These are phyloP conservation scores for Cerceris ruficornis DNA, from an alignment of 2,888 invertebrate genomes.

Conservation along the genomic window DNA sequence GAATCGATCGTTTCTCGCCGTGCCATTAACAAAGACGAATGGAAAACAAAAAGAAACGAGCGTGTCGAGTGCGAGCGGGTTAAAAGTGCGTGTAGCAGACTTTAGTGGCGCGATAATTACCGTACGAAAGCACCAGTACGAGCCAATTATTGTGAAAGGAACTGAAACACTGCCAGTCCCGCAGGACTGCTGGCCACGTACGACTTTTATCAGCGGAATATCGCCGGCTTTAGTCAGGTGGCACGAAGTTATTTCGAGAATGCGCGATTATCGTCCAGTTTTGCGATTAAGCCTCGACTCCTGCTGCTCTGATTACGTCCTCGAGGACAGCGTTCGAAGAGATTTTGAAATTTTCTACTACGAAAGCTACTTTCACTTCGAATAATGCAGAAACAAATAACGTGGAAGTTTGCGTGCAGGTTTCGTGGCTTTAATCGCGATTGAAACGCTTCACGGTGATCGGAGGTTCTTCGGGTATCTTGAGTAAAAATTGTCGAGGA, in stretches of 20 bases:
- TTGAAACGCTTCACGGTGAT: too few relatives aligned
- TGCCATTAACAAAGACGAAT: neutral
- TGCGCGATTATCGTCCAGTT: constrained; percentile 3
- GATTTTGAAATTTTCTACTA: too few relatives aligned
- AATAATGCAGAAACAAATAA: too few relatives aligned
- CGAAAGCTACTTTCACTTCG: too few relatives aligned
- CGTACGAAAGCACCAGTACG: constrained; percentile 58
- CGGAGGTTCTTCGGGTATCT: neutral
- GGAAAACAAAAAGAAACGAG: neutral
- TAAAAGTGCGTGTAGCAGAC: constrained; percentile 50
- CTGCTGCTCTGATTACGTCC: constrained; percentile 9
- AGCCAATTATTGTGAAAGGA: constrained; percentile 70
- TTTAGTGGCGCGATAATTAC: constrained; percentile 65
- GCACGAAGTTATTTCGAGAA: constrained; percentile 29
- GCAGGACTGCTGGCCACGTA: constrained; percentile 14
- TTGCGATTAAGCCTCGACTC: constrained; percentile 11
- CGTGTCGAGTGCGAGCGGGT: constrained; percentile 16
- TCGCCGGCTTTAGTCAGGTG: constrained; percentile 29
- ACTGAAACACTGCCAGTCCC: constrained; percentile 56
- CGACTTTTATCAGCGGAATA: constrained; percentile 37
- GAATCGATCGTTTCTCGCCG: constrained; percentile 19
- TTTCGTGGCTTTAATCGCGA: too few relatives aligned
- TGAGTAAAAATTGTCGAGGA: neutral
- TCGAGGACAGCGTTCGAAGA: too few relatives aligned
- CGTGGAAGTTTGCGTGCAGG: too few relatives aligned